Conservation (phyloP, 2,113 vertebrate genomes). For the Tichodroma muraria region DNA sequence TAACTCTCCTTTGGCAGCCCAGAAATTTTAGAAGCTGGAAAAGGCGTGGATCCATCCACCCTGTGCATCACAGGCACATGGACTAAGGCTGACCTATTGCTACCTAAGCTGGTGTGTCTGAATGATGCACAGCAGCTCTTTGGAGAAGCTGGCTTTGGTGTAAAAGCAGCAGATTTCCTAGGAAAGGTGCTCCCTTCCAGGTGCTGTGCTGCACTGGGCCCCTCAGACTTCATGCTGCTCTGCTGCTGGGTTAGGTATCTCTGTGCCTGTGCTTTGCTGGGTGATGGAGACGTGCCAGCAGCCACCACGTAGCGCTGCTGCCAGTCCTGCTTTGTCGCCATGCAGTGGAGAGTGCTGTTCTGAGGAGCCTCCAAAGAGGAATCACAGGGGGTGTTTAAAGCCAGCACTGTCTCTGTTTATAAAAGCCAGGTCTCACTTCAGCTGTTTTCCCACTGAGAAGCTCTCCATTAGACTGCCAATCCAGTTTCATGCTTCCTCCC, state of each 20-base stretch:
- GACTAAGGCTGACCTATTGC: not conserved
- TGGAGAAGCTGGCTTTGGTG: not conserved
- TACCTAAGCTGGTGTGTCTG: not conserved
- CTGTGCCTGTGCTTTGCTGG: not conserved
- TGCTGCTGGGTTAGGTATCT: not conserved
- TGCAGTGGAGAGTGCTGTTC: not conserved
- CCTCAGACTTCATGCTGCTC: not conserved
- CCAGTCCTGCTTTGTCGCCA: not conserved
- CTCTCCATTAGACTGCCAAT: not conserved
- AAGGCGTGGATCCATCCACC: not conserved
- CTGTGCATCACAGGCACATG: not conserved
- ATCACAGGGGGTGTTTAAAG: not conserved
- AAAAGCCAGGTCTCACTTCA: not conserved
- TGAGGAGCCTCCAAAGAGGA: not conserved
- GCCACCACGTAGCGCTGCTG: not conserved
- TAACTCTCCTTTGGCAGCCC: not conserved
- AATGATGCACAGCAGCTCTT: not conserved
- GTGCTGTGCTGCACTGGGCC: not conserved
- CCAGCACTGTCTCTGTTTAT: not conserved
- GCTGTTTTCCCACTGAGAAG: not conserved
- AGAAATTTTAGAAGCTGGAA: not conserved
- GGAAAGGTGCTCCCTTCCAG: not conserved
- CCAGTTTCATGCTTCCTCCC: not conserved
- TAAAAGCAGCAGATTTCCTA: not conserved
- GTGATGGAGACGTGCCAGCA: not conserved